phyloP scores from a whole-genome alignment of 1,140 invertebrate species.

The Periplaneta americana region DNA sequence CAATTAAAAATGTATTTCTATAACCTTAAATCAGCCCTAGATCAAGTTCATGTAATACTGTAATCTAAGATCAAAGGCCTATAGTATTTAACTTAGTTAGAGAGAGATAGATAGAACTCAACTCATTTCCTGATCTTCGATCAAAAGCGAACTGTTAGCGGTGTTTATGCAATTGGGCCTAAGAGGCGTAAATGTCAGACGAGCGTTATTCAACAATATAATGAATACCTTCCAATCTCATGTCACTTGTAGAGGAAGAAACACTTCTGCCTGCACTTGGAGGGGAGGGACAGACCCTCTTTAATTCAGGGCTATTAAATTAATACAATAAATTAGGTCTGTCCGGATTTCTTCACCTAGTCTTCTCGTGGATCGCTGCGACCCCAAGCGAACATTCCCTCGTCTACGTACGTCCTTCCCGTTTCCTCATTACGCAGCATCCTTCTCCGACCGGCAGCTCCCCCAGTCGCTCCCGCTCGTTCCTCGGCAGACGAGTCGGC shows the following conservation, averaged over 20 bases:
- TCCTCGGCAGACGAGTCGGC: neutral
- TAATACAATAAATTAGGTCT: slow-evolving; percentile 14
- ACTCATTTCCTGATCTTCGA: too few relatives aligned
- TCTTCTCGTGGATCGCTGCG: slow-evolving; percentile 3
- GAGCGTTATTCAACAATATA: too few relatives aligned
- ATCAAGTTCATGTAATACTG: too few relatives aligned
- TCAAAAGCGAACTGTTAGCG: too few relatives aligned
- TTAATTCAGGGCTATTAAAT: slow-evolving; percentile 15
- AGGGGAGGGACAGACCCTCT: neutral
- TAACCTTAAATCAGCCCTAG: too few relatives aligned
- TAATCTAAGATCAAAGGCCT: too few relatives aligned
- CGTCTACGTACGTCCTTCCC: neutral
- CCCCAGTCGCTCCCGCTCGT: neutral
- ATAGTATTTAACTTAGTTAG: too few relatives aligned
- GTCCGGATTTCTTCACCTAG: slow-evolving; percentile 17
- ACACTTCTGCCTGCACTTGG: neutral
- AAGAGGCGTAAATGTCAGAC: too few relatives aligned
- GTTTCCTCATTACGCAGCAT: slow-evolving; percentile 14
- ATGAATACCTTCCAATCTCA: neutral
- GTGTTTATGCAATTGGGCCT: too few relatives aligned
- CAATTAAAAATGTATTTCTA: too few relatives aligned
- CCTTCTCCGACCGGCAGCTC: neutral
- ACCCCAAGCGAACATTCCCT: neutral
- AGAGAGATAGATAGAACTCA: too few relatives aligned
- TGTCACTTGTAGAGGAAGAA: neutral